Percentiles rank a stretch among this genome's conserved stretches.
phyloP scores from a whole-genome alignment of 2,113 vertebrate genomes.

The Montifringilla adamsi region DNA sequence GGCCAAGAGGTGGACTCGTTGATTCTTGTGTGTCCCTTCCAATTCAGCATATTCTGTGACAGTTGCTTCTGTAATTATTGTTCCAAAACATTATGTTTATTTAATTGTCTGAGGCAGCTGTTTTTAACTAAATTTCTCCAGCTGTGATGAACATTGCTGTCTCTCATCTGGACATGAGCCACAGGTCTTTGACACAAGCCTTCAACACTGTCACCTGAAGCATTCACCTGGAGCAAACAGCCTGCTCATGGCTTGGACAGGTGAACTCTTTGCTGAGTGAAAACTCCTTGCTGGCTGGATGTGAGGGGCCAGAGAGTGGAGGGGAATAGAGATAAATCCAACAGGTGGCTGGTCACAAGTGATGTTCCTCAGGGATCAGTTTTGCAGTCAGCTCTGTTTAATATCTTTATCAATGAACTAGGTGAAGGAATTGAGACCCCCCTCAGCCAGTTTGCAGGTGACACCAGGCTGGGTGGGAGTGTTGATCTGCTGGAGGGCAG shows the following conservation, averaged over 20 bases:
- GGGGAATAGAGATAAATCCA: not conserved
- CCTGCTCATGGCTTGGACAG: not conserved
- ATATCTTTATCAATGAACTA: not conserved
- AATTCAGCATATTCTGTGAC: not conserved
- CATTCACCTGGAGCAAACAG: not conserved
- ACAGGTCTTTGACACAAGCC: not conserved
- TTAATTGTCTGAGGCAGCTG: not conserved
- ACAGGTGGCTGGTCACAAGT: rapidly evolving
- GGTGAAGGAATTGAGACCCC: not conserved
- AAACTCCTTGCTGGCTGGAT: not conserved
- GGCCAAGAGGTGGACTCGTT: rapidly evolving
- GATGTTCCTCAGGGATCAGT: not conserved
- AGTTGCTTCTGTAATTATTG: not conserved
- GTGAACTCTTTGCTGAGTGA: not conserved
- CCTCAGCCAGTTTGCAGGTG: not conserved
- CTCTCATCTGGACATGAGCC: not conserved
- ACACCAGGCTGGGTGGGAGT: rapidly evolving
- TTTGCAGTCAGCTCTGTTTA: not conserved
- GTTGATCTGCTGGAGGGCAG: not conserved
- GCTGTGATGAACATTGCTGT: not conserved
- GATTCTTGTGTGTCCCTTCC: not conserved
- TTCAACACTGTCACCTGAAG: not conserved
- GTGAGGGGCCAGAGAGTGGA: not conserved
- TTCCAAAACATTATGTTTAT: not conserved
- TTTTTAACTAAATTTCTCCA: not conserved